These are phyloP conservation scores for Aulostomus chinensis DNA, from an alignment of 2,797 vertebrate species.

Conservation along the genomic window DNA sequence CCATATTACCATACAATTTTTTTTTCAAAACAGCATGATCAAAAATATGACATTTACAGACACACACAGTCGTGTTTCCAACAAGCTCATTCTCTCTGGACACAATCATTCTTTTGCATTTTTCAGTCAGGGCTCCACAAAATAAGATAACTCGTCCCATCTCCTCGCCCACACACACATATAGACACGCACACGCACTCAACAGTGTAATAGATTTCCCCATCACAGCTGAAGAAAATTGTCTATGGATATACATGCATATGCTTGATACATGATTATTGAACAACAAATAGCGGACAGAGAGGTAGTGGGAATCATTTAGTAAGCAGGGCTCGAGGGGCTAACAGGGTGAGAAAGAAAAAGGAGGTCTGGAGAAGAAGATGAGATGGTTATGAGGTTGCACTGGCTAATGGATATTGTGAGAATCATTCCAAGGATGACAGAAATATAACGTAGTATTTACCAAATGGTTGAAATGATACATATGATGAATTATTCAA, in stretches of 20 bases:
- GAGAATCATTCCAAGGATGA: conserved; percentile 49
- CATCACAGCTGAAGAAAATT: conserved; percentile 53
- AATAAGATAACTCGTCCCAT: conserved; percentile 36
- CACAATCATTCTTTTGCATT: conserved; percentile 19
- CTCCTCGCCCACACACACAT: conserved; percentile 6
- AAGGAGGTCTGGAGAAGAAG: conserved; percentile 8
- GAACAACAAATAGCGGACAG: conserved; percentile 48
- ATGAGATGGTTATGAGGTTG: conserved; percentile 50
- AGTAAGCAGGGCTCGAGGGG: conserved; percentile 17
- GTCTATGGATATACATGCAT: conserved; percentile 43
- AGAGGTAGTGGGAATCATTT: conserved; percentile 43
- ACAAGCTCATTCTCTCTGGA: conserved; percentile 12
- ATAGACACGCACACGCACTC: conserved; percentile 8
- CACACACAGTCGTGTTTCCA: too few species aligned
- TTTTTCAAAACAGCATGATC: conserved; percentile 14
- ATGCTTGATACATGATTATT: conserved; percentile 65
- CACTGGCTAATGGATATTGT: conserved; percentile 53
- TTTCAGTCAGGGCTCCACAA: conserved; percentile 23
- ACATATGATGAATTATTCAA: conserved; percentile 61
- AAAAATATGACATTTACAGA: conserved; percentile 12
- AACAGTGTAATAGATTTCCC: conserved; percentile 53
- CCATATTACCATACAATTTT: too few species aligned
- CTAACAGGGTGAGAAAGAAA: conserved; percentile 3
- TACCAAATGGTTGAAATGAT: conserved; percentile 52
- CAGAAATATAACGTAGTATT: conserved; percentile 57